Base-by-base conservation (phyloP, 2,888 invertebrate species). In the Melieria crassipennis region DNA sequence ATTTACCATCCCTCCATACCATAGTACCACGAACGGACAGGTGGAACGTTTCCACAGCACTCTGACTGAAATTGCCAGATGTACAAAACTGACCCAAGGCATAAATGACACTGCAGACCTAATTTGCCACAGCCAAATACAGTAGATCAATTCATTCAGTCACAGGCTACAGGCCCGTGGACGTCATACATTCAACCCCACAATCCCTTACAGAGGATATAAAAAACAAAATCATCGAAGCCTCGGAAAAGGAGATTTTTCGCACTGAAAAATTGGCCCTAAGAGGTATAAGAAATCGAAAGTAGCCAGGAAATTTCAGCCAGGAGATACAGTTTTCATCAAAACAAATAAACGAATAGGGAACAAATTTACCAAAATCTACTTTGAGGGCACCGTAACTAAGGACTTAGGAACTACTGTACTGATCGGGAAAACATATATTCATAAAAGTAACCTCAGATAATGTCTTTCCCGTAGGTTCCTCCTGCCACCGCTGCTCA, bases 131-230 rank as follows among this genome's bases (percentile, higher is more conserved):
- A 50, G 4, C 30, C 11, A 72, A 69, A 50, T 69, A 69, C 61
- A 65, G 68, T 16, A 72, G 72, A 47, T 52, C 69, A 63, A 72
- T 72, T 62, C 69, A 72, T 45, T 72, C 65, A 65, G 65, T 65
- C 3, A 69, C 62, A 5, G 56, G 45, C 0, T 55, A 62, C 5
- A 16, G 62, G 10, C 68, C 71, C 4, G 57, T 72, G 1, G 68
- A 72, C 13, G 11, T 50, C 11, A 50, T 50, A 7, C 50, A 50
- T 50, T 50, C 50, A 10, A 50, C 11, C 9, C 50, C 50, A 7
- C 9, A 50, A 50, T 7, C 50, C 11, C 16, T 16, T 16, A 16
- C 1, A 16, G 16, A 16, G 16, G 16, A 16, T 16, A 16, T 16
- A 16, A 16, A 16, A 16, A 16, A 16, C 16, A 16, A 16, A 16